A percentile compares a stretch with the other conserved stretches of the same genome.
Conservation (phyloP, 35 echinoderm and acorn worm species). For the Anneissia japonica region DNA sequence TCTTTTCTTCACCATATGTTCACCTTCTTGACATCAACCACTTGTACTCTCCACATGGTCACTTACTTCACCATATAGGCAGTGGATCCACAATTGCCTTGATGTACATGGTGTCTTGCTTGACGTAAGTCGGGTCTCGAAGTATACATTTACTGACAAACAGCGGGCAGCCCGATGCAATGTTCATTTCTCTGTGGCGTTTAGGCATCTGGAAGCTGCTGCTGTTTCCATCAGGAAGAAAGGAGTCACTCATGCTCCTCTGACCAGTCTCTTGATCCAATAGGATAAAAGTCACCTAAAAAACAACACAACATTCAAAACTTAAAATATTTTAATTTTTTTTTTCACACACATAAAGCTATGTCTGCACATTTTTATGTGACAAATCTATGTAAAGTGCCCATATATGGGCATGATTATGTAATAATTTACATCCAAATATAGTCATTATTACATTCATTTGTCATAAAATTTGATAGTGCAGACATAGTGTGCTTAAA, state of each 20-base stretch:
- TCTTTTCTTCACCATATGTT: too few species aligned
- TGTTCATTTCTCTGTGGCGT: conserved; percentile 72
- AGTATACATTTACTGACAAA: conserved; percentile 77
- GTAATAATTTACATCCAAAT: too few species aligned
- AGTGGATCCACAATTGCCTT: conserved; percentile 66
- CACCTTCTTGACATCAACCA: too few species aligned
- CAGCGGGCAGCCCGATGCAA: conserved; percentile 87
- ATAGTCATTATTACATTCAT: too few species aligned
- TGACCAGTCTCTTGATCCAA: conserved; percentile 71
- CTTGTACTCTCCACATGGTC: too few species aligned
- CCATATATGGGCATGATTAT: too few species aligned
- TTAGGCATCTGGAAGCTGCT: conserved; percentile 78
- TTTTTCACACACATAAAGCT: too few species aligned
- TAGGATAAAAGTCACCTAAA: conserved; percentile 81
- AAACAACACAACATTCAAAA: background rate
- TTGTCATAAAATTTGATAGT: too few species aligned
- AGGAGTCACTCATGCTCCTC: conserved; percentile 70
- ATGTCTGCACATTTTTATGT: too few species aligned
- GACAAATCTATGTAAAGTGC: too few species aligned
- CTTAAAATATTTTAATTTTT: too few species aligned
- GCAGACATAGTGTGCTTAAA: too few species aligned
- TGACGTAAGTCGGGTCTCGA: conserved; percentile 53
- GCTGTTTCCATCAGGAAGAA: conserved; percentile 67
- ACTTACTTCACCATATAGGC: background rate
- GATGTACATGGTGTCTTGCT: conserved; percentile 79